Percentiles rank a stretch among this genome's conserved stretches.
Conservation (phyloP, 2,113 vertebrate genomes). For the Aegithalos caudatus region DNA sequence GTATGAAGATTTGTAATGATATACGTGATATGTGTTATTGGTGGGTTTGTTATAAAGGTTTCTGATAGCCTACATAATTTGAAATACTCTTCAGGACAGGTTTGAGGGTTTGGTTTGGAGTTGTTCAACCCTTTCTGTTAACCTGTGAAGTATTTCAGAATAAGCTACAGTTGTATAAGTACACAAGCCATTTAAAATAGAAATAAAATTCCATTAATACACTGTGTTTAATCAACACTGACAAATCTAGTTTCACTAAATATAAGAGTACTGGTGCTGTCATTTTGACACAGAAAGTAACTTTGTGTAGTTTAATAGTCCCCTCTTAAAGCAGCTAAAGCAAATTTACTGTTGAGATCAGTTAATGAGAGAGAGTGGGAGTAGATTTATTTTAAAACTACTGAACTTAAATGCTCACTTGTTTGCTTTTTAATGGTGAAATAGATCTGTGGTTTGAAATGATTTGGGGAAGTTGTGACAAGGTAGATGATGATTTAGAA, state of each 20-base stretch:
- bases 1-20: not conserved
- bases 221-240: not conserved
- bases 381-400: conserved; percentile 20
- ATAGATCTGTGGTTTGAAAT: conserved; percentile 1
- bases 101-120: not conserved
- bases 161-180: not conserved
- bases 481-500: not conserved
- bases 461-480: not conserved
- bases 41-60: not conserved
- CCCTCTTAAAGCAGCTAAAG: conserved; percentile 30
- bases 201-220: not conserved
- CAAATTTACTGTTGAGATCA: conserved; percentile 30
- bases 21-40: not conserved
- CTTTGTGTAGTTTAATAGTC: conserved; percentile 4
- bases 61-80: not conserved
- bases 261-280: not conserved
- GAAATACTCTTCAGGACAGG: not conserved
- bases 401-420: conserved; percentile 21
- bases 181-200: not conserved
- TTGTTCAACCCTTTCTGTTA: not conserved
- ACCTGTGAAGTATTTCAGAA: not conserved
- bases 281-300: conserved; percentile 21
- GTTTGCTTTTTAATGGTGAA: conserved; percentile 9
- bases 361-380: conserved; percentile 42
- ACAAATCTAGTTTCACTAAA: conserved; percentile 2